Conservation (phyloP, 1,140 invertebrate genomes). For the Venturia canescens region DNA sequence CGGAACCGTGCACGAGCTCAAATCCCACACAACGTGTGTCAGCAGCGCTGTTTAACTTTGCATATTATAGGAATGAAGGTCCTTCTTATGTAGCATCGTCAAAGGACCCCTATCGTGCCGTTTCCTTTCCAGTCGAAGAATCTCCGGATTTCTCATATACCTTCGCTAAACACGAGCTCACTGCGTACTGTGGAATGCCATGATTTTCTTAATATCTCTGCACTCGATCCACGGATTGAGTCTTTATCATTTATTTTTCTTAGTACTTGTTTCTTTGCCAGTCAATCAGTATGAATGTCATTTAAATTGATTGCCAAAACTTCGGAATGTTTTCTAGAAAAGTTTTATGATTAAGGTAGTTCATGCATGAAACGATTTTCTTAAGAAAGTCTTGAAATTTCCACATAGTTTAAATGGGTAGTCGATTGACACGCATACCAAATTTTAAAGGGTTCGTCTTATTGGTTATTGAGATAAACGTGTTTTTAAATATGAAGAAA, state of each 20-base stretch:
- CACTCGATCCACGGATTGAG: neutral
- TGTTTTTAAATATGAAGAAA: too few relatives aligned
- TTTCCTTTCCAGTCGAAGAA: neutral
- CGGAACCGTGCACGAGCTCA: constrained; percentile 15
- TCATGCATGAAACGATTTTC: too few relatives aligned
- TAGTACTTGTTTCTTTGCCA: neutral
- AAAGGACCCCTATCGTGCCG: constrained; percentile 18
- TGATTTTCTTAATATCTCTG: neutral
- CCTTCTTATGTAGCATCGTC: neutral
- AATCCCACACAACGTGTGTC: constrained; percentile 30
- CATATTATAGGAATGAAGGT: constrained; percentile 39
- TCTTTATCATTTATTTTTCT: neutral
- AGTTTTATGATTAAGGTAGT: too few relatives aligned
- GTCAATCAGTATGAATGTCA: neutral
- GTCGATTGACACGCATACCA: too few relatives aligned
- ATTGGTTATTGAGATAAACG: too few relatives aligned
- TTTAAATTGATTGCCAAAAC: too few relatives aligned
- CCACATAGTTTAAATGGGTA: too few relatives aligned
- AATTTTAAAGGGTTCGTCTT: too few relatives aligned
- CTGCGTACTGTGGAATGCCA: neutral
- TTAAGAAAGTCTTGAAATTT: too few relatives aligned
- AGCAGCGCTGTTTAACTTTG: constrained; percentile 41
- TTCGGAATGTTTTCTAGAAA: too few relatives aligned
- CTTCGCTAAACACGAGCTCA: neutral
- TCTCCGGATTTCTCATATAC: neutral